A percentile compares a stretch with the other conserved stretches of the same genome.
Evolutionary conservation across 2,113 vertebrate species (phyloP).

Genomic region (Stigmatopora nigra): DNA sequence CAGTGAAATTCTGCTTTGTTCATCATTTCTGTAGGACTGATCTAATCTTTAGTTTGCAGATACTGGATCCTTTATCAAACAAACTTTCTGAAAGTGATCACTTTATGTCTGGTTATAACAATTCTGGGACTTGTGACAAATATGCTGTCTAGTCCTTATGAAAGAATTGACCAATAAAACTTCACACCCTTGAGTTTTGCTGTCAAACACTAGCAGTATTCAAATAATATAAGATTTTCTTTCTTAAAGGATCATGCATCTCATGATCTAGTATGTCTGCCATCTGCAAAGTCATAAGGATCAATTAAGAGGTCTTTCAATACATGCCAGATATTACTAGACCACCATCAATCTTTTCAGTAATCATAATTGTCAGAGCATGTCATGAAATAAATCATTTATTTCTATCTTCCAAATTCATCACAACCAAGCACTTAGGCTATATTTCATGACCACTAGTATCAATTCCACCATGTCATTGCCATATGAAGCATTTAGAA

Average conservation of each 20-base stretch:
- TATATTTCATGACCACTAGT: constrained; percentile 27
- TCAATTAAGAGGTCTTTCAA: neutral
- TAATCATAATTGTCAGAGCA: neutral
- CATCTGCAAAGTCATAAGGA: neutral
- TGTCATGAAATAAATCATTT: constrained; percentile 9
- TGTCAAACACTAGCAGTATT: too few species aligned
- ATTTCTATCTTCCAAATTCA: constrained; percentile 12
- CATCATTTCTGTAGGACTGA: too few species aligned
- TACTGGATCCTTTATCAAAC: too few species aligned
- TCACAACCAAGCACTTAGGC: constrained; percentile 10
- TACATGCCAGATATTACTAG: neutral
- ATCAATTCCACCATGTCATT: constrained; percentile 5
- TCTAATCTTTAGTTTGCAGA: too few species aligned
- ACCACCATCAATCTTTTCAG: neutral
- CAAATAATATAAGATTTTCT: too few species aligned
- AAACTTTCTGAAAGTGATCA: too few species aligned
- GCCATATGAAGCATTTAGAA: constrained; percentile 11
- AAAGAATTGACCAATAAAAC: too few species aligned
- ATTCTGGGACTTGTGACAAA: too few species aligned
- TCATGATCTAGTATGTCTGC: neutral
- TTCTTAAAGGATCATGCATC: neutral
- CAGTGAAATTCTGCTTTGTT: too few species aligned
- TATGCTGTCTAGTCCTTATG: too few species aligned
- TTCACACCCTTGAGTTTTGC: too few species aligned
- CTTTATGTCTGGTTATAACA: too few species aligned